These are phyloP conservation scores for Callipepla squamata DNA, from an alignment of 2,113 vertebrate species.

Conservation along the genomic window DNA sequence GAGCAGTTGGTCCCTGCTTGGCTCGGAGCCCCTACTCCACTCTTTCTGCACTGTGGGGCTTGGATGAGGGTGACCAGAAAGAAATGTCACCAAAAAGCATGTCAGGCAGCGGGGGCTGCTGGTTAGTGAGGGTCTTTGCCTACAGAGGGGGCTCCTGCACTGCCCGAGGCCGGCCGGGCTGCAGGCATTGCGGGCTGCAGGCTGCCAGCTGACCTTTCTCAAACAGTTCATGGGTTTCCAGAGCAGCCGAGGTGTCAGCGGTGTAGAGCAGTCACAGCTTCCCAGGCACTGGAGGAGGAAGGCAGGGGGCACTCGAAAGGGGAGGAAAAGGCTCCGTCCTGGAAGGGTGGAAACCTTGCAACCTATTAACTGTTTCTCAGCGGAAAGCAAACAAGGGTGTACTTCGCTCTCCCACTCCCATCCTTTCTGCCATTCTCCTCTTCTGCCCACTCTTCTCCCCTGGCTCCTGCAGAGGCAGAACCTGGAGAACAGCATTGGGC, in stretches of 20 bases:
- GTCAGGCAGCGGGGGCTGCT: not conserved
- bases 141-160: conserved; percentile 81
- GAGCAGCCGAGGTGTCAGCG: conserved; percentile 83
- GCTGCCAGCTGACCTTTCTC: conserved; percentile 85
- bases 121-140: conserved; percentile 38
- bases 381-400: not conserved
- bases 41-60: not conserved
- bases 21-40: accelerated
- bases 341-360: conserved; percentile 47
- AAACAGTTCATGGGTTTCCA: conserved; percentile 82
- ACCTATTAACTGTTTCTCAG: conserved; percentile 25
- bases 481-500: accelerated
- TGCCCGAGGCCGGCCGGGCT: not conserved
- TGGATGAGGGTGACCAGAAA: not conserved
- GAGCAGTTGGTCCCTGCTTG: not conserved
- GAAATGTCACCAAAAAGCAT: not conserved
- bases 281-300: conserved; percentile 71
- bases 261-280: conserved; percentile 79
- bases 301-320: conserved; percentile 81
- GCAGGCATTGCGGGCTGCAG: conserved; percentile 36
- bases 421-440: not conserved
- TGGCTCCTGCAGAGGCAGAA: not conserved
- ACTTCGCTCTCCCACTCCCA: not conserved
- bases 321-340: conserved; percentile 65
- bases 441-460: not conserved